Base-by-base conservation (phyloP, 2,797 vertebrate species). In the Typhlichthys eigenmanni region DNA sequence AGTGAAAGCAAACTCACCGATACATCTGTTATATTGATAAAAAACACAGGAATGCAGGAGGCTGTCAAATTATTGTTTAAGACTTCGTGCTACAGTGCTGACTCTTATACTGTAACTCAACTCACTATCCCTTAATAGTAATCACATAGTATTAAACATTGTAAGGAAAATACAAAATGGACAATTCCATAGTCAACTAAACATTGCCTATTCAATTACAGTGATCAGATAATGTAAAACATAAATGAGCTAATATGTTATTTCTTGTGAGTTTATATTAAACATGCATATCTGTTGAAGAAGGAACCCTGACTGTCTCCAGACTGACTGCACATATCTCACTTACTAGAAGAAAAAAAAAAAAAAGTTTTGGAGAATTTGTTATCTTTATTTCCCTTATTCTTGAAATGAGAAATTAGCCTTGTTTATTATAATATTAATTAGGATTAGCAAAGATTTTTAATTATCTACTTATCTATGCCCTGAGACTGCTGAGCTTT, bases 1-100 rank as follows among this genome's bases (percentile, higher is more conserved):
- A 99, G 88, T 16, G 96, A 98, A 58, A 99, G 88, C 74, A 99
- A 86, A 86, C 97, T 99, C 81, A 99, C 90, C 1, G 97, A 98
- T 84, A 99, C 93, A 88, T 99, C 97, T 99, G 93, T 72, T 49
- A 51, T 45, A 50, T 5, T 16, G 11, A 81, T 1, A 65, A 53
- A 16, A 61, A 1, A 69, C 46, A 64, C 10, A 48, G 11, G 24
- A 68, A 68, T 47, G 46, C 13, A 78, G 24, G 7, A 49, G 12
- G 16, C 10, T 2, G 8, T 56, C 2, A 32, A 4, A 10, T 19
- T 38, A 11, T 12, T 48, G 11, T 48, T 12, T n/a, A 1, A 12
- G 47, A 11, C 3, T 48, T 9, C 1, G 13, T n/a, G 47, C 47
- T 48, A n/a, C 13, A 12, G 47, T 11, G 12, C 11, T 48, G 47